Evolutionary conservation across 2,113 vertebrate species (phyloP).

Genomic region (Epinephelus lanceolatus): DNA sequence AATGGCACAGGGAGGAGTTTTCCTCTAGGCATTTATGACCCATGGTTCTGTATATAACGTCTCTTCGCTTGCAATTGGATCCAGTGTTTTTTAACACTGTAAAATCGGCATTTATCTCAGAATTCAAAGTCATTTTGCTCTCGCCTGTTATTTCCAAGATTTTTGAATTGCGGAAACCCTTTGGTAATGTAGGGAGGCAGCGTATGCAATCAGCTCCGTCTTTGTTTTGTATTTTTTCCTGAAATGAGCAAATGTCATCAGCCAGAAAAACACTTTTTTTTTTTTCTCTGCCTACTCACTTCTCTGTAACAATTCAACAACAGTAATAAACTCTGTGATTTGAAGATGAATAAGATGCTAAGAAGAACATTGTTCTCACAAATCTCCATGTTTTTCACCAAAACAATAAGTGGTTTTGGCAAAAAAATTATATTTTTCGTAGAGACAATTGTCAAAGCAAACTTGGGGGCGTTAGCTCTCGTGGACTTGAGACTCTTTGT

Average conservation of each 20-base stretch:
- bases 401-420: conserved; percentile 52
- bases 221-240: conserved; percentile 59
- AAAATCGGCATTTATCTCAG: conserved; percentile 51
- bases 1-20: conserved; percentile 45
- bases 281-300: conserved; percentile 34
- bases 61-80: conserved; percentile 34
- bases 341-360: conserved; percentile 42
- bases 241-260: conserved; percentile 68
- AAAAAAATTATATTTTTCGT: conserved; percentile 35
- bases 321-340: conserved; percentile 23
- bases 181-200: not conserved
- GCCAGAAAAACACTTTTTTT: conserved; percentile 27
- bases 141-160: conserved; percentile 2
- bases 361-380: conserved; percentile 35
- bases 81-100: conserved; percentile 37
- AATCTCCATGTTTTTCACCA: conserved; percentile 37
- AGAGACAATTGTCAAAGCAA: conserved; percentile 43
- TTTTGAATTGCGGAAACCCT: conserved; percentile 36
- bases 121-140: conserved; percentile 9
- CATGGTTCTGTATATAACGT: conserved; percentile 35
- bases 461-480: conserved; percentile 50
- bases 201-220: conserved; percentile 15
- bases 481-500: conserved; percentile 50
- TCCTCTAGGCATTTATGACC: conserved; percentile 56
- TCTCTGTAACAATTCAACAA: conserved; percentile 40